phyloP scores from a whole-genome alignment of 2,888 invertebrate species.

The Tetragonula carbonaria region DNA sequence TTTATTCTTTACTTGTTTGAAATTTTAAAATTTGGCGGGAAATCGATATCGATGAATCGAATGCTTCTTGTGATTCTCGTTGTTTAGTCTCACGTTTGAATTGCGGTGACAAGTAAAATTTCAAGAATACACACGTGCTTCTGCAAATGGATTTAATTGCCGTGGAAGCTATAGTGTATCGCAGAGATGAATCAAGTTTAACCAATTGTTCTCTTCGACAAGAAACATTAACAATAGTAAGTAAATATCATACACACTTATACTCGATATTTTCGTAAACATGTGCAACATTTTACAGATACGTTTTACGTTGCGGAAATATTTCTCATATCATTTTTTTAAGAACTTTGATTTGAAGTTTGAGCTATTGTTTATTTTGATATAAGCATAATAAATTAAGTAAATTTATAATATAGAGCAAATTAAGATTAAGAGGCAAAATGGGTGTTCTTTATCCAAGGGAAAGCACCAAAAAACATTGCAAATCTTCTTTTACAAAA shows the following conservation, averaged over 20 bases:
- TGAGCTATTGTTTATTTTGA: background rate
- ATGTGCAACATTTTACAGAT: background rate
- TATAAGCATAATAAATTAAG: background rate
- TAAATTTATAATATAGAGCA: background rate
- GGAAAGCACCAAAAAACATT: background rate
- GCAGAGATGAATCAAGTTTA: background rate
- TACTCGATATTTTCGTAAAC: background rate
- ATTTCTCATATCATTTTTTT: background rate
- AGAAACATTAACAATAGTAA: background rate
- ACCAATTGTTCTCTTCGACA: background rate
- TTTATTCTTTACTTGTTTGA: background rate
- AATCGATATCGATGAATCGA: conserved; percentile 37
- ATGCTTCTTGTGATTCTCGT: conserved; percentile 13
- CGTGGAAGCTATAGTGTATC: background rate
- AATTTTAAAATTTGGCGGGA: background rate
- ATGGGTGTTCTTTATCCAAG: too few species aligned
- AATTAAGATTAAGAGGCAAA: background rate
- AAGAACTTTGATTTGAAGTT: background rate
- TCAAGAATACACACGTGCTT: background rate
- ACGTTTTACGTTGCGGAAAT: background rate
- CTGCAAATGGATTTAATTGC: background rate
- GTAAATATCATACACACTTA: background rate
- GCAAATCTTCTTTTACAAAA: background rate
- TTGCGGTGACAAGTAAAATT: background rate
- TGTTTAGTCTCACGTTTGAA: background rate